Evolutionary conservation across 1,140 invertebrate species (phyloP), one percentile per base, ranked within the genome.

Genomic region (Pararge aegeria): DNA sequence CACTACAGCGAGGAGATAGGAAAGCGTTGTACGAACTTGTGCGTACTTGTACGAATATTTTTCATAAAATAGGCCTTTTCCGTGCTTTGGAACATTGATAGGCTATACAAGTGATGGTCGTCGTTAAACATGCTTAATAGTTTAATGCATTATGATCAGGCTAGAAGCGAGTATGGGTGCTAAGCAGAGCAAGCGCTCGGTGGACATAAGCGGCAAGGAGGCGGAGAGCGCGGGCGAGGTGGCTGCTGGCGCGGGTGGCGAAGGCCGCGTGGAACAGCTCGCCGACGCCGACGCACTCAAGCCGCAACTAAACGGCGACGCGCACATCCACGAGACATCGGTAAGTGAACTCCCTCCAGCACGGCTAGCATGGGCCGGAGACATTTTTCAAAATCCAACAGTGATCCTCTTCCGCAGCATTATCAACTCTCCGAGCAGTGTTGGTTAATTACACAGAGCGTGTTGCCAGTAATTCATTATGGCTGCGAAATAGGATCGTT

Each of bases 121-220:
- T n/a, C n/a, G n/a, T n/a, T n/a, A n/a, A n/a, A n/a, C n/a, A 42
- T 42, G 18, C 4, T 10, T 18, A 5, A 6, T 42, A 6, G 13
- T 40, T 13, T 48, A 21, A 29, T 50, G 27, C 61, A 3, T 10
- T 34, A 12, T 34, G 18, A 34, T 13, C 18, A 72, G 72, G 58
- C 44, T 57, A 68, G 64, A 66, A 70, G 65, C 52, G 53, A 84
- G 87, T 80, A 96, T 96, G 95, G 95, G 95, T 90, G 94, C 93
- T 84, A 93, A 93, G 91, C 95, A 96, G 90, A 96, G 95, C 88
- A 96, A 95, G 89, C 93, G 95, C 90, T 96, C 95, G 68, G 94
- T 96, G 77, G 95, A 96, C 79, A 96, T 96, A 86, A 95, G 94
- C 79, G 94, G 94, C 71, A 94, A 94, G 75, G 95, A 95, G 80